Percentiles rank a stretch among this genome's conserved stretches.
These are phyloP conservation scores for Gallinago paraguaiae DNA, from an alignment of 2,113 vertebrate species.

Conservation along the genomic window DNA sequence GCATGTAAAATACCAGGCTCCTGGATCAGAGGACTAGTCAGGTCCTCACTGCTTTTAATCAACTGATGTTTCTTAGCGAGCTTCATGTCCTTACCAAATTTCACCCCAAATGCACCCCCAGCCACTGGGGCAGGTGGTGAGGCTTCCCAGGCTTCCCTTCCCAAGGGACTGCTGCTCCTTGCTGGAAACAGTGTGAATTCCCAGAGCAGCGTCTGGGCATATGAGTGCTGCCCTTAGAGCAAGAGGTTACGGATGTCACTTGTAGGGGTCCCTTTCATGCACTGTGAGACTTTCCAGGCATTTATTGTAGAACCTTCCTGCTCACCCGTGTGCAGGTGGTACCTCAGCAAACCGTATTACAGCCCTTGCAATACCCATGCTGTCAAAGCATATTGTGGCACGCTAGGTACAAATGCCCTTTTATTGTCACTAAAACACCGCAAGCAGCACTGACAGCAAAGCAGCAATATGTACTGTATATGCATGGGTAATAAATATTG, in stretches of 20 bases:
- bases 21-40: background rate
- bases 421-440: slow-evolving; percentile 54
- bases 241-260: background rate
- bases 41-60: background rate
- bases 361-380: background rate
- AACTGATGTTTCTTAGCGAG: background rate
- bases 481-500: slow-evolving; percentile 65
- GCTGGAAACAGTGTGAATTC: background rate
- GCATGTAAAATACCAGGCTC: background rate
- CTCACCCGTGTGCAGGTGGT: background rate
- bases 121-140: background rate
- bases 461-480: slow-evolving; percentile 48
- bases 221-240: background rate
- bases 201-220: rapidly evolving
- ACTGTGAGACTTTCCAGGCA: background rate
- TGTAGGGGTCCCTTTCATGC: background rate
- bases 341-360: background rate
- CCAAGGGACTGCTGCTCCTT: background rate
- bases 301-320: background rate
- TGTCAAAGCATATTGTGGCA: slow-evolving; percentile 36
- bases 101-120: background rate
- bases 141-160: background rate
- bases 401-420: slow-evolving; percentile 54
- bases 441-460: slow-evolving; percentile 69
- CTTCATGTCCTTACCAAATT: background rate